Evolutionary conservation across 2,797 vertebrate species (phyloP).

Genomic region (Cynopterus sphinx): DNA sequence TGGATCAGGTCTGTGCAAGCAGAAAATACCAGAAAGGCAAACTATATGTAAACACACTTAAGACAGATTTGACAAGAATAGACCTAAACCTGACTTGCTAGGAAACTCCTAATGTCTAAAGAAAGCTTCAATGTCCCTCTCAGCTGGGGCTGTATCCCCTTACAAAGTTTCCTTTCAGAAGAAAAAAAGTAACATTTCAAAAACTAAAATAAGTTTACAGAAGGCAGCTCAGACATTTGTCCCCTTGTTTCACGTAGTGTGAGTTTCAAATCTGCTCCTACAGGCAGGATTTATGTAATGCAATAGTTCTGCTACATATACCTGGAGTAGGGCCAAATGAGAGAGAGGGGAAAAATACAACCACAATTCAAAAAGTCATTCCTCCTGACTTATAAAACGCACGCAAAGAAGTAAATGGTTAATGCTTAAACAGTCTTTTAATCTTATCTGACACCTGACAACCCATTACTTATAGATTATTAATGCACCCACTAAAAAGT

Average conservation of each 20-base stretch:
- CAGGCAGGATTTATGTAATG: slow-evolving; percentile 62
- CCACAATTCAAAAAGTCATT: slow-evolving; percentile 64
- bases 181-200: slow-evolving; percentile 46
- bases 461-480: slow-evolving; percentile 74
- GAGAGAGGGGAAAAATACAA: not conserved
- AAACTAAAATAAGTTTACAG: slow-evolving; percentile 49
- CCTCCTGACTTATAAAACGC: slow-evolving; percentile 70
- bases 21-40: slow-evolving; percentile 91
- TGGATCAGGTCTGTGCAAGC: slow-evolving; percentile 93
- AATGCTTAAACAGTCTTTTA: slow-evolving; percentile 73
- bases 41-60: slow-evolving; percentile 87
- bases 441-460: slow-evolving; percentile 82
- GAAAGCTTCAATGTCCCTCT: slow-evolving; percentile 55
- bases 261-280: slow-evolving; percentile 65
- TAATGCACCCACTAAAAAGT: slow-evolving; percentile 72
- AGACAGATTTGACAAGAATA: slow-evolving; percentile 85
- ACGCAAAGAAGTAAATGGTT: slow-evolving; percentile 44
- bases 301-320: slow-evolving; percentile 32
- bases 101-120: slow-evolving; percentile 66
- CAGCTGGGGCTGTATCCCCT: not conserved
- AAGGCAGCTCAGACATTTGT: not conserved
- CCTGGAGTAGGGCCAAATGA: slow-evolving; percentile 44
- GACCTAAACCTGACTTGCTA: slow-evolving; percentile 85
- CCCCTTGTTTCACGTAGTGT: slow-evolving; percentile 39
- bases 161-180: slow-evolving; percentile 57